Evolutionary conservation across 2,888 invertebrate species (phyloP), one percentile per base, ranked within the genome.

Genomic region (Pharmacophagus antenor): DNA sequence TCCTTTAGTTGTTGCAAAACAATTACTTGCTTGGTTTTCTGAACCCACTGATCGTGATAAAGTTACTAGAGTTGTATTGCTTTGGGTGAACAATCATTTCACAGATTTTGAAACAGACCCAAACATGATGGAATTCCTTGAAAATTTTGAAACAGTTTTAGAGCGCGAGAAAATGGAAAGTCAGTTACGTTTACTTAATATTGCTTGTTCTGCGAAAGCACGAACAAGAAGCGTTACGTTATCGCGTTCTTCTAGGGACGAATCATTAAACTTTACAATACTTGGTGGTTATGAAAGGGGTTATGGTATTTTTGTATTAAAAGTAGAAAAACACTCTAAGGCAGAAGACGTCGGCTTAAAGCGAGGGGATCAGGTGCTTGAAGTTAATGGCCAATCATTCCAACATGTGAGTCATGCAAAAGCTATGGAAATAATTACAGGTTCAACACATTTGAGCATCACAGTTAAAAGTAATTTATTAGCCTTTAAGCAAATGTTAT

Each of bases 31-130:
- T 65, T 98, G 98, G 98, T 98, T 98, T 76, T 94, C 95, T 67
- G 97, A 98, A 77, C 91, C 94, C 6, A 91, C 93, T 62, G 89
- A 95, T 27, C 88, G 95, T 67, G 95, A 97, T 84, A 93, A 98
- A 78, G 99, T 99, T 4, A 98, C 99, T 0, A 92, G 99, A 62
- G 98, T 99, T 0, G 97, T 99, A 10, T 91, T 99, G 47, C 93
- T 99, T 10, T 99, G 99, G 99, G 99, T 99, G 1, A 99, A 99
- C 85, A 99, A 98, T 85, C 98, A 99, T 86, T 99, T 98, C 79
- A 98, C 98, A 44, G 99, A 99, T 80, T 99, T 99, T 85, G 98
- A 98, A 91, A 98, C 96, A 6, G 97, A 98, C 85, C 95, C 97
- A 21, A 94, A 94, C 62, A 98, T 99, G 98, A 98, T 98, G 94